Percentiles rank a stretch among this genome's conserved stretches.
Evolutionary conservation across 1,140 invertebrate genomes (phyloP).

Genomic region (Hesperophylax magnus): DNA sequence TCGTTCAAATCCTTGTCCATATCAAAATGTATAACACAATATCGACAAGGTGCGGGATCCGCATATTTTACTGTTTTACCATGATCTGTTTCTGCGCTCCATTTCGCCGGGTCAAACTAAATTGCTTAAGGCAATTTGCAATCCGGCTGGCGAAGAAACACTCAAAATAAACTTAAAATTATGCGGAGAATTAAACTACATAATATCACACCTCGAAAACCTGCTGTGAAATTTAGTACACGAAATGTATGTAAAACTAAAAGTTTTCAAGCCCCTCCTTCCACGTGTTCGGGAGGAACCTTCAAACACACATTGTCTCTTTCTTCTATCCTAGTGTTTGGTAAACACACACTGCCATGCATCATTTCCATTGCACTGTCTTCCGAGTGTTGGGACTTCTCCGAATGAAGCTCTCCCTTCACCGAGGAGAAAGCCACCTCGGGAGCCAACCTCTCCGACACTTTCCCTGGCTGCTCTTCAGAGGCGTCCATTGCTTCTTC

Average conservation of each 20-base stretch:
- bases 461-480: background rate
- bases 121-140: background rate
- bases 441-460: constrained; percentile 14
- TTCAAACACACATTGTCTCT: constrained; percentile 14
- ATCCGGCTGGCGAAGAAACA: background rate
- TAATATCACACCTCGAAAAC: constrained; percentile 5
- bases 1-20: constrained; percentile 15
- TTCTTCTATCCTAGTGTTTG: background rate
- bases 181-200: constrained; percentile 20
- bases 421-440: background rate
- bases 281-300: background rate
- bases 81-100: background rate
- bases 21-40: constrained; percentile 14
- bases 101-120: background rate
- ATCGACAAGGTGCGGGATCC: background rate
- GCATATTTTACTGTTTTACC: background rate
- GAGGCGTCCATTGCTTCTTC: background rate
- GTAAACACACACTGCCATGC: too few relatives aligned
- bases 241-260: background rate
- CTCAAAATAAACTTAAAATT: background rate
- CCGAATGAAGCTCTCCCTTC: background rate
- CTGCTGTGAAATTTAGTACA: constrained; percentile 5
- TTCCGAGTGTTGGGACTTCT: background rate
- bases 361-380: background rate
- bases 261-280: constrained; percentile 21